Base-by-base conservation (phyloP, 2,888 invertebrate genomes). In the Epiblema foenella region DNA sequence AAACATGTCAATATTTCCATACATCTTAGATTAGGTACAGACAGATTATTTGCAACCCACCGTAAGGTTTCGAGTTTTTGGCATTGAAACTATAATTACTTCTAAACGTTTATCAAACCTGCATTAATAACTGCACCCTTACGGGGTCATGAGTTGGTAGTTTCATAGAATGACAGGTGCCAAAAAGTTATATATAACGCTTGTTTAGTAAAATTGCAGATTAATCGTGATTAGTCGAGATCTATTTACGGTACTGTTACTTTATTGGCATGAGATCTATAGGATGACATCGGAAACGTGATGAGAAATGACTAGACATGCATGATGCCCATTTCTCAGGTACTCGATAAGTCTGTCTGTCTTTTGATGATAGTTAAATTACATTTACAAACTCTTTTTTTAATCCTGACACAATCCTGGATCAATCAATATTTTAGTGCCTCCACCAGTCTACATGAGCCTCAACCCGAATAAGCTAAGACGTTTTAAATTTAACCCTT, bases 401-500 rank as follows among this genome's bases (percentile, higher is more conserved):
- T 33, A 33, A 33, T 33, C 0, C 33, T 2, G 33, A 33, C 5
- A 33, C 5, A 33, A 33, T 33, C 33, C 54, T 3, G 2, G 24
- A 12, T 4, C 24, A 29, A 54, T 54, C 15, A 4, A 20, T 29
- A 15, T 29, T 56, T 29, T 29, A 54, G 7, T 18, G n/a, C n/a
- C 1, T 15, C n/a, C 24, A 1, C n/a, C 29, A 56, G 29, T 20
- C 15, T 24, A 54, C 4, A 39, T 12, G 46, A 17, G 15, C 39
- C 52, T 39, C 37, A 37, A 64, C 63, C 52, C 63, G 18, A 39
- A 52, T 63, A 20, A 5, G 15, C 63, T 39, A 20, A 52, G 62
- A 24, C 12, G 60, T 62, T 64, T 63, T 64, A 64, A 52, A 64
- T 64, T 64, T 64, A 64, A 64, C 63, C 63, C 52, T 52, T 52